These are phyloP conservation scores for Camelus bactrianus DNA, from an alignment of 2,113 vertebrate genomes.

Conservation along the genomic window DNA sequence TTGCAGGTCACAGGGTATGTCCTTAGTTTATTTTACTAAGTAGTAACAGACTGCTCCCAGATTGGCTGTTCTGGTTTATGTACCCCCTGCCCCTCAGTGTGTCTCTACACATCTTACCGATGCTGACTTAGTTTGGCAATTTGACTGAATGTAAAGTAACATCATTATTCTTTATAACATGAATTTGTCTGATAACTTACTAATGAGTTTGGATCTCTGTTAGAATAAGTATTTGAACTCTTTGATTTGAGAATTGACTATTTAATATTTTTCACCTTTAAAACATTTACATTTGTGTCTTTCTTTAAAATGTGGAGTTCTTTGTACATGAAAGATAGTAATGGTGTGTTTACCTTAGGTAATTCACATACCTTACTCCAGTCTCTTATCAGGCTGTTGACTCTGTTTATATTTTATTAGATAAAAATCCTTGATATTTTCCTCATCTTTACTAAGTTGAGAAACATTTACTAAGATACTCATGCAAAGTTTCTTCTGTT, in stretches of 20 bases:
- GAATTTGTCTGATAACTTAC: background rate
- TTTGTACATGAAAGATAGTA: background rate
- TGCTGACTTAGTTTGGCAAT: background rate
- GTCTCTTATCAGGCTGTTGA: background rate
- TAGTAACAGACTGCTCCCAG: background rate
- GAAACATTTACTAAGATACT: background rate
- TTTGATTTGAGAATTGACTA: background rate
- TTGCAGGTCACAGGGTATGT: background rate
- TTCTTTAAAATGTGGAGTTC: background rate
- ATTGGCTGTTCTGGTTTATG: background rate
- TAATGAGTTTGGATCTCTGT: background rate
- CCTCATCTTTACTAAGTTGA: background rate
- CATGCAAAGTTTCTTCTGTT: background rate
- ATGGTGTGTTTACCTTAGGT: background rate
- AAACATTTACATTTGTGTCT: background rate
- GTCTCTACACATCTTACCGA: background rate
- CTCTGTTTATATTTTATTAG: background rate
- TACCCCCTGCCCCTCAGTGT: accelerated
- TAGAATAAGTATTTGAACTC: background rate
- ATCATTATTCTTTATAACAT: background rate
- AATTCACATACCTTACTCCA: background rate
- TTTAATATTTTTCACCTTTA: background rate
- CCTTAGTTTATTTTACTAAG: background rate
- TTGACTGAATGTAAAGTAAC: background rate
- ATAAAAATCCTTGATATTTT: background rate